Evolutionary conservation across 2,797 vertebrate genomes (phyloP).

Genomic region (Pipistrellus pipistrellus): DNA sequence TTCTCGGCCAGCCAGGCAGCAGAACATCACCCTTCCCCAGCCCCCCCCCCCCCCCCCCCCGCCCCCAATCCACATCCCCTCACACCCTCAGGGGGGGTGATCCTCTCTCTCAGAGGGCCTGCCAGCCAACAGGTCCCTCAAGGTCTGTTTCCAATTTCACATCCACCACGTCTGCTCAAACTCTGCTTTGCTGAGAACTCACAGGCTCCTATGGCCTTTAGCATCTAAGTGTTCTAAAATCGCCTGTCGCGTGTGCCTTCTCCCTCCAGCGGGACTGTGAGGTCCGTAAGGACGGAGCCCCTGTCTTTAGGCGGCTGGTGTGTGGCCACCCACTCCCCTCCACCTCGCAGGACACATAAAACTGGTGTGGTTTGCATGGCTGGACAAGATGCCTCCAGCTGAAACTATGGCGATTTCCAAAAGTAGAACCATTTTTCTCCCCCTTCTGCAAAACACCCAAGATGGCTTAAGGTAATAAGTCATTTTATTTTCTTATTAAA

Average conservation of each 20-base stretch:
- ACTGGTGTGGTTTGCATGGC: not conserved
- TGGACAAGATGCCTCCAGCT: not conserved
- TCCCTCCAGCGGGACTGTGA: not conserved
- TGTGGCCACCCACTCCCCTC: not conserved
- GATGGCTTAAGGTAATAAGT: not conserved
- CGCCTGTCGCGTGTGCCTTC: not conserved
- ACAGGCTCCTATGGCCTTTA: not conserved
- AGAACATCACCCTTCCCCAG: not conserved
- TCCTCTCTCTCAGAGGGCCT: not conserved
- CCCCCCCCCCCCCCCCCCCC: accelerated
- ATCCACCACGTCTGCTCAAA: not conserved
- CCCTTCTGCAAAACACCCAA: conserved; percentile 4
- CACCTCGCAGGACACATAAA: not conserved
- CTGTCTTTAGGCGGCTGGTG: not conserved
- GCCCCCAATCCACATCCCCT: accelerated
- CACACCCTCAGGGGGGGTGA: not conserved
- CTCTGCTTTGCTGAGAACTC: conserved; percentile 10
- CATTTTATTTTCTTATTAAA: not conserved
- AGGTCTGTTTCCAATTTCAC: not conserved
- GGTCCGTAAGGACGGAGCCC: not conserved
- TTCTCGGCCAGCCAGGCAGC: not conserved
- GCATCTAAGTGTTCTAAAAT: not conserved
- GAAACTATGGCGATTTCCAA: not conserved
- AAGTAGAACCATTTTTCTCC: not conserved
- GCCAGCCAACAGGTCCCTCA: not conserved